A percentile compares a stretch with the other conserved stretches of the same genome.
phyloP scores from a whole-genome alignment of 2,113 vertebrate species.

The Maccullochella peelii region DNA sequence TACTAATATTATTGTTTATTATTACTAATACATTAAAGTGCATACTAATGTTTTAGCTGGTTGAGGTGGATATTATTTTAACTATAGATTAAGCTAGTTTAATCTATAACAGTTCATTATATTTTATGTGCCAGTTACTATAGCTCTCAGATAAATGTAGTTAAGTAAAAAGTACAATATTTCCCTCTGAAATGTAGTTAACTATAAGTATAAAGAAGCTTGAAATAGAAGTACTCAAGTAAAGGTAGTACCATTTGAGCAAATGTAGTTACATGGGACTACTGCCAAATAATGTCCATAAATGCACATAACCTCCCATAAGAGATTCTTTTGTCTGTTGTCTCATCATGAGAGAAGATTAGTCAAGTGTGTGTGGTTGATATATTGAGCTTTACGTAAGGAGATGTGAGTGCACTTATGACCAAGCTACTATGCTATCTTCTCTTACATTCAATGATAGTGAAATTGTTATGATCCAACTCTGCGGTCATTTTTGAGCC shows the following conservation, averaged over 20 bases:
- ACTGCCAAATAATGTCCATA: neutral
- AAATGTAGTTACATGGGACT: neutral
- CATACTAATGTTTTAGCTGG: neutral
- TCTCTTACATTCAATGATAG: neutral
- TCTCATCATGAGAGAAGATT: too few relatives aligned
- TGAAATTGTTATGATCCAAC: neutral
- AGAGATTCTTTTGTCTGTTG: neutral
- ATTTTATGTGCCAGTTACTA: neutral
- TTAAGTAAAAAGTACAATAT: too few relatives aligned
- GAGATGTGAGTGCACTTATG: neutral
- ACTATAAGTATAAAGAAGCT: neutral
- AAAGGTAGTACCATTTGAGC: neutral
- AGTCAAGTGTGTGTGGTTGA: too few relatives aligned
- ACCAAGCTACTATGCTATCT: neutral
- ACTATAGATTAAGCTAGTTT: neutral
- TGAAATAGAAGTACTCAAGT: neutral
- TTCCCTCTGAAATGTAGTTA: neutral
- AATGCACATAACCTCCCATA: neutral
- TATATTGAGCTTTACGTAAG: neutral
- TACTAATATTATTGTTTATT: neutral
- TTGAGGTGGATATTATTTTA: neutral
- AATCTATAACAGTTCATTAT: neutral
- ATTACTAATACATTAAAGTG: neutral
- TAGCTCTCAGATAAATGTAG: neutral
- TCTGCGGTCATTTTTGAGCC: neutral